A percentile compares a stretch with the other conserved stretches of the same genome.
phyloP scores from a whole-genome alignment of 2,113 vertebrate genomes.

The Nycticebus coucang region DNA sequence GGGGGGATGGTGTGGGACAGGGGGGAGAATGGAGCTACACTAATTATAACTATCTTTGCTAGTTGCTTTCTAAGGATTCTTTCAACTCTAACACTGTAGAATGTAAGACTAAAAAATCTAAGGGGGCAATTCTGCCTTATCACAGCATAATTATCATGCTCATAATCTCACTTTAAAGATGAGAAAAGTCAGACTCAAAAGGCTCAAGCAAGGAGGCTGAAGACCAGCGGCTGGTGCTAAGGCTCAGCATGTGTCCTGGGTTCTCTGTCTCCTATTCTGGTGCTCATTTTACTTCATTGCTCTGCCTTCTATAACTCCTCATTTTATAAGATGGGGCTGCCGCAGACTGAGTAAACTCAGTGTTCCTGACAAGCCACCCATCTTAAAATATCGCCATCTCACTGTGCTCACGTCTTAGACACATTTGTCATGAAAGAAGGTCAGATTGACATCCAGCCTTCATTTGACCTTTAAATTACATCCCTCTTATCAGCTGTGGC shows the following conservation, averaged over 20 bases:
- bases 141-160: rapidly evolving
- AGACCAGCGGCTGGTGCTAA: neutral
- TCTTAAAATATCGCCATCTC: conserved; percentile 54
- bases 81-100: neutral
- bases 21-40: neutral
- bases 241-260: neutral
- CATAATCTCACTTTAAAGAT: neutral
- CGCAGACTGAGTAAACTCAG: conserved; percentile 63
- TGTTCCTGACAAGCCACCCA: conserved; percentile 58
- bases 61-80: neutral
- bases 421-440: conserved; percentile 67
- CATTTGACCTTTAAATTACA: conserved; percentile 82
- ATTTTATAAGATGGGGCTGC: conserved; percentile 68
- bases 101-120: neutral
- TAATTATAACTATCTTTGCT: neutral
- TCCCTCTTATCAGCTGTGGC: conserved; percentile 72
- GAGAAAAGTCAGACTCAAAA: neutral
- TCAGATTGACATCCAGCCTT: conserved; percentile 68
- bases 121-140: neutral
- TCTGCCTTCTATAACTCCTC: conserved; percentile 29
- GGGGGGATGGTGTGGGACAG: neutral
- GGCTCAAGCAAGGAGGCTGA: neutral
- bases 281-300: neutral
- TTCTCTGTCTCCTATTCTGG: neutral
- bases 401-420: neutral